phyloP scores from a whole-genome alignment of 2,113 vertebrate genomes.

The Oncorhynchus mykiss region DNA sequence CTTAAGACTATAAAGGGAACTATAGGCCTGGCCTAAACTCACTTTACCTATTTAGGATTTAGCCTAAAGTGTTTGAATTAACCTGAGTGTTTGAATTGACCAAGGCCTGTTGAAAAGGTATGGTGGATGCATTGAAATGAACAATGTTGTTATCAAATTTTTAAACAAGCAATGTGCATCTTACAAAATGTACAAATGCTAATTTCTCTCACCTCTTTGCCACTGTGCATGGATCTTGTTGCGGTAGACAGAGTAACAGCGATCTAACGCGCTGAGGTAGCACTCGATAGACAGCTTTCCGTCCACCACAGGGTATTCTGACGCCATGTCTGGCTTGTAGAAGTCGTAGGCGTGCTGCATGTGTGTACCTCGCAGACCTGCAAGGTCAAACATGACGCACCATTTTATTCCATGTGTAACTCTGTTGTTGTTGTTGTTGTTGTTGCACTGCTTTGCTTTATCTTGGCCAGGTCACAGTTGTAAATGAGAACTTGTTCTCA shows the following conservation, averaged over 20 bases:
- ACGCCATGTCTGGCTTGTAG: constrained; percentile 96
- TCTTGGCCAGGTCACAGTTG: no score
- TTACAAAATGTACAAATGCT: background rate
- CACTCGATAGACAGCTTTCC: constrained; percentile 96
- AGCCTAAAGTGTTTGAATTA: background rate
- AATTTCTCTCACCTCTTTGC: constrained; percentile 84
- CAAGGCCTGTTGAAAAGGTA: background rate
- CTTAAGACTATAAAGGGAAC: constrained; percentile 26
- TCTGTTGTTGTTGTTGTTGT: no score
- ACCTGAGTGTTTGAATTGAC: background rate
- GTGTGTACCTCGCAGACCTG: constrained; percentile 93
- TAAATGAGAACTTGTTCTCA: no score
- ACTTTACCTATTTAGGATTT: constrained; percentile 39
- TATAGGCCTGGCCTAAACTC: constrained; percentile 19
- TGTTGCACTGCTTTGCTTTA: no score
- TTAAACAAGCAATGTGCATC: no score
- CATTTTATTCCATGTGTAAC: no score
- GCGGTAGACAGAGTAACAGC: constrained; percentile 90
- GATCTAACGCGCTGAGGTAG: constrained; percentile 94
- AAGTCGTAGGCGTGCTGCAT: constrained; percentile 98
- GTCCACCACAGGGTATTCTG: constrained; percentile 94
- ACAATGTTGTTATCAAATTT: no score
- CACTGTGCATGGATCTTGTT: constrained; percentile 90
- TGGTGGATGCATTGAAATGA: background rate
- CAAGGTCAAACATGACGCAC: background rate